Conservation (phyloP, 2,113 vertebrate genomes). For the Rousettus leschenaultii region DNA sequence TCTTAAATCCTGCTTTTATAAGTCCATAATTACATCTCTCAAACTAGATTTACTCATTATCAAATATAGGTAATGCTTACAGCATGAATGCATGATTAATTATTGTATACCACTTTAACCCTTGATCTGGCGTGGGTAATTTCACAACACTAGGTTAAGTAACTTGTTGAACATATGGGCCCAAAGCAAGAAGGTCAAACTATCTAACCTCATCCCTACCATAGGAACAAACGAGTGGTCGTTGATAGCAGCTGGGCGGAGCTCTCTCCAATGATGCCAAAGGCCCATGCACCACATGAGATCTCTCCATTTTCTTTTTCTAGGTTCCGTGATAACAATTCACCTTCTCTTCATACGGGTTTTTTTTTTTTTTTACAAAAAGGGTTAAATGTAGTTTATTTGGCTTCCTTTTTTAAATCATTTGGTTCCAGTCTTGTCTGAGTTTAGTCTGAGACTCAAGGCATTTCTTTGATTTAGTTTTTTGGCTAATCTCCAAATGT, state of each 20-base stretch:
- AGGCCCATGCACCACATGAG: background rate
- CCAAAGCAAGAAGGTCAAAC: background rate
- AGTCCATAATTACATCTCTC: background rate
- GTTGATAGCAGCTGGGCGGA: background rate
- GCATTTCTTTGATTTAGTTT: background rate
- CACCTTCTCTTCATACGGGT: background rate
- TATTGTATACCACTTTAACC: background rate
- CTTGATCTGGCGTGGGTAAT: background rate
- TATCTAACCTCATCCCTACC: background rate
- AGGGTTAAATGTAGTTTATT: background rate
- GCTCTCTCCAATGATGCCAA: background rate
- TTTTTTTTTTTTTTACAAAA: background rate
- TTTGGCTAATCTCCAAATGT: background rate
- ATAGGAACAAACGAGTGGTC: background rate
- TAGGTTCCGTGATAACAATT: background rate
- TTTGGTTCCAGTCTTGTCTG: background rate
- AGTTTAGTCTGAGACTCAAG: background rate
- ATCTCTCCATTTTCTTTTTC: background rate
- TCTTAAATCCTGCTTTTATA: constrained; percentile 9
- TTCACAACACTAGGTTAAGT: background rate
- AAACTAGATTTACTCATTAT: background rate
- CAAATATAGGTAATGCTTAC: background rate
- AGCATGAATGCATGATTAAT: background rate
- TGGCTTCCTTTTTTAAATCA: background rate
- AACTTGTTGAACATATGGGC: background rate